phyloP scores from a whole-genome alignment of 2,797 vertebrate genomes.

The Pseudochirops corinnae region DNA sequence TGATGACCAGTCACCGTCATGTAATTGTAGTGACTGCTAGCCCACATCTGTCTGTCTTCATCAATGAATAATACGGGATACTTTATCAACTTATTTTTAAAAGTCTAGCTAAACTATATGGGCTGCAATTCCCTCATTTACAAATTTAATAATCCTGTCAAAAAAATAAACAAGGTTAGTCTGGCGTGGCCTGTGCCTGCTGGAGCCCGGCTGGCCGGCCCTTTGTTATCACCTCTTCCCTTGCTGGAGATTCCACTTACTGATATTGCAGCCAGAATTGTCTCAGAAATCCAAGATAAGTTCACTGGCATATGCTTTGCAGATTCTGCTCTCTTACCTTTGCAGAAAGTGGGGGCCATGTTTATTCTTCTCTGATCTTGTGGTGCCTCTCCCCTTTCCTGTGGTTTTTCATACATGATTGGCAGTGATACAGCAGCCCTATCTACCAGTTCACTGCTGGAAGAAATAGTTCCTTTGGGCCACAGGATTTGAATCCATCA shows the following conservation, averaged over 20 bases:
- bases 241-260: background rate
- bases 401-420: background rate
- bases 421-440: background rate
- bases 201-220: background rate
- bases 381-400: background rate
- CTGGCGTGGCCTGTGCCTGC: background rate
- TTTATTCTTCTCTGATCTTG: background rate
- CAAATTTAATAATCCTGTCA: background rate
- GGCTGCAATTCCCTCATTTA: background rate
- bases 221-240: background rate
- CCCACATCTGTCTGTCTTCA: background rate
- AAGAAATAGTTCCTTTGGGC: background rate
- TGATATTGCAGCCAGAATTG: background rate
- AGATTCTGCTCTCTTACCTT: background rate
- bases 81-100: background rate
- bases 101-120: background rate
- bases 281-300: background rate
- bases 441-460: background rate
- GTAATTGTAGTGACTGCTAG: background rate
- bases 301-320: background rate
- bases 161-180: background rate
- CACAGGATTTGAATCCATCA: background rate
- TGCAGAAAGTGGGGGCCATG: background rate
- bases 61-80: background rate
- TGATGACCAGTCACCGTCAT: background rate